phyloP scores from a whole-genome alignment of 1,140 invertebrate species.

The Drosophila melanica region DNA sequence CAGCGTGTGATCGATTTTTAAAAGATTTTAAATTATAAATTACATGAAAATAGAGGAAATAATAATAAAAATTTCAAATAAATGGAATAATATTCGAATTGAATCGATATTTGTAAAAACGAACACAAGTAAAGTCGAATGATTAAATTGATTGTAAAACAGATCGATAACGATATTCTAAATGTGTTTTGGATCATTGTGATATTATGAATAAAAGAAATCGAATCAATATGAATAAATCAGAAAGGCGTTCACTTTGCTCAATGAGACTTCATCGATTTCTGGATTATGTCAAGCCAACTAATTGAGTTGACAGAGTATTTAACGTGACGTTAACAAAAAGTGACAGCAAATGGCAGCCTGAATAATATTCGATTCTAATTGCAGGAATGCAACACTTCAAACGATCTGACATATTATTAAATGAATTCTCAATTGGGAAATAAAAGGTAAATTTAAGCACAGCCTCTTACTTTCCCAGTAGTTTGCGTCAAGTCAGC shows the following conservation, averaged over 20 bases:
- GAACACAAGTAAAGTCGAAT: too few relatives aligned
- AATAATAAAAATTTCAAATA: too few relatives aligned
- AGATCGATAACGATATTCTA: too few relatives aligned
- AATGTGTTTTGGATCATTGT: too few relatives aligned
- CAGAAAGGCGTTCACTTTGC: not conserved
- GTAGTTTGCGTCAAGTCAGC: not conserved
- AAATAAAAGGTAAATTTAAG: not conserved
- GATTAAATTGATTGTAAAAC: too few relatives aligned
- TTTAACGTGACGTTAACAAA: not conserved
- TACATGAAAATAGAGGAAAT: too few relatives aligned
- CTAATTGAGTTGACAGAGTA: slow-evolving; percentile 1
- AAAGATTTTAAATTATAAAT: too few relatives aligned
- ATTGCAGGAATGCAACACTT: not conserved
- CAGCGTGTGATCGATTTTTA: too few relatives aligned
- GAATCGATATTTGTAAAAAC: too few relatives aligned
- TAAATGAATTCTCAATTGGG: not conserved
- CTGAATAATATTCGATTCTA: not conserved
- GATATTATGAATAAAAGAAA: too few relatives aligned
- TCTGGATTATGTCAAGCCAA: not conserved
- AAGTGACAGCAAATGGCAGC: not conserved
- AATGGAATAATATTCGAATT: too few relatives aligned
- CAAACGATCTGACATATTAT: not conserved
- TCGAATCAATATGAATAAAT: too few relatives aligned
- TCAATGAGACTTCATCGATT: not conserved
- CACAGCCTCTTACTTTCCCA: slow-evolving; percentile 16